phyloP scores from a whole-genome alignment of 2,888 invertebrate genomes.

The Tinea trinotella region DNA sequence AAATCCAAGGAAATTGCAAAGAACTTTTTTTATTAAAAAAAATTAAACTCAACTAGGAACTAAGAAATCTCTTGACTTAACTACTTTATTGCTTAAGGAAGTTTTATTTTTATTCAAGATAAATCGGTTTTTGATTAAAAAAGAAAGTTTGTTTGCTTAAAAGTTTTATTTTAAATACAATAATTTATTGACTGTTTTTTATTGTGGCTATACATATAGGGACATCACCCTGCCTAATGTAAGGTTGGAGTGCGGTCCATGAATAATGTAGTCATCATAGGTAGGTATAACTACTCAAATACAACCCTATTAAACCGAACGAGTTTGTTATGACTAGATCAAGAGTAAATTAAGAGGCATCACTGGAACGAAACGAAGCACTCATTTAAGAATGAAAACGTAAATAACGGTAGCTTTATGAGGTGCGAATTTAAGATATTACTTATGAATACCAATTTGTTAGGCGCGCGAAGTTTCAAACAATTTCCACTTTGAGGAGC shows the following conservation, averaged over 20 bases:
- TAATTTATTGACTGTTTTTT: too few species aligned
- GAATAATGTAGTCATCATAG: too few species aligned
- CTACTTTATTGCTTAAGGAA: slow-evolving; percentile 23
- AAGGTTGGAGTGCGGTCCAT: too few species aligned
- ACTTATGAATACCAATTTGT: slow-evolving; percentile 61
- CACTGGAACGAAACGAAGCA: not conserved
- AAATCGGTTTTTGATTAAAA: not conserved
- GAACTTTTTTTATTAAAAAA: slow-evolving; percentile 23
- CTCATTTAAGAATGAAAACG: slow-evolving; percentile 8
- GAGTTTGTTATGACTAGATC: not conserved
- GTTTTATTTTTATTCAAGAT: slow-evolving; percentile 16
- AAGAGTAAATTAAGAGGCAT: not conserved
- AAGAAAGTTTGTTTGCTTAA: not conserved
- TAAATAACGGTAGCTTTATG: slow-evolving; percentile 22
- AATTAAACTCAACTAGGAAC: slow-evolving; percentile 18
- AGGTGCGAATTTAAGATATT: slow-evolving; percentile 63
- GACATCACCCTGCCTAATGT: too few species aligned
- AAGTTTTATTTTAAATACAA: not conserved
- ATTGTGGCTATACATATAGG: too few species aligned
- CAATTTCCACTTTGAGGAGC: slow-evolving; percentile 59
- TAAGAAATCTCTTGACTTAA: slow-evolving; percentile 22
- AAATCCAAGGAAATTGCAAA: slow-evolving; percentile 20
- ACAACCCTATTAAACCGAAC: not conserved
- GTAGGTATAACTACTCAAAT: too few species aligned
- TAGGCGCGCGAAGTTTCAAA: slow-evolving; percentile 50